Percentiles rank a stretch among this genome's conserved stretches.
phyloP scores from a whole-genome alignment of 2,888 invertebrate genomes.

The Crocallis elinguaria region DNA sequence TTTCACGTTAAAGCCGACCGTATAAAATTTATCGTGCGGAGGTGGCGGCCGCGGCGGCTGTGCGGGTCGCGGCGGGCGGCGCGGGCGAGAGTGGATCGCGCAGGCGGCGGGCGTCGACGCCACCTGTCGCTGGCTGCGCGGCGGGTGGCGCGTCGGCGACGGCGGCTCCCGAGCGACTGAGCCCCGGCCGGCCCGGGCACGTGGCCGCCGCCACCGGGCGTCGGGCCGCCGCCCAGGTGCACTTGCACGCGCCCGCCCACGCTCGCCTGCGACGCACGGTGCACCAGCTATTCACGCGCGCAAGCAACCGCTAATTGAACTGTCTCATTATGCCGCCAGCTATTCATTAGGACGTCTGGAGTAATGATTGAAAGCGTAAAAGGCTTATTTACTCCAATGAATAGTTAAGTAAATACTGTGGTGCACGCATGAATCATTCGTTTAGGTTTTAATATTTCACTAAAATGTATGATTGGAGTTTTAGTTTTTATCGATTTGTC shows the following conservation, averaged over 20 bases:
- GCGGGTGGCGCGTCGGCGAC: slow-evolving; percentile 36
- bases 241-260: slow-evolving; percentile 53
- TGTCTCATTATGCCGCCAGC: slow-evolving; percentile 30
- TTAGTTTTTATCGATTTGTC: too few relatives aligned
- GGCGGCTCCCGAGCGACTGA: slow-evolving; percentile 68
- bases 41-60: slow-evolving; percentile 26
- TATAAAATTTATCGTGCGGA: slow-evolving; percentile 47
- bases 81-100: slow-evolving; percentile 59
- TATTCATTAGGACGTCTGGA: neutral
- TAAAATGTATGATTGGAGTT: too few relatives aligned
- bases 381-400: too few relatives aligned
- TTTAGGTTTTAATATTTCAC: too few relatives aligned
- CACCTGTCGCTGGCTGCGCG: slow-evolving; percentile 67
- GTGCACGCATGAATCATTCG: too few relatives aligned
- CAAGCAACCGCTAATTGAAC: slow-evolving; percentile 36
- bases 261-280: neutral
- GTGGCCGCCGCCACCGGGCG: slow-evolving; percentile 60
- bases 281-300: slow-evolving; percentile 34
- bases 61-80: slow-evolving; percentile 38
- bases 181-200: slow-evolving; percentile 52
- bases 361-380: too few relatives aligned
- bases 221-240: slow-evolving; percentile 78
- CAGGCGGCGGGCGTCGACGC: slow-evolving; percentile 74
- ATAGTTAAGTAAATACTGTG: too few relatives aligned
- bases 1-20: slow-evolving; percentile 64